Conservation (phyloP, 2,797 vertebrate species). For the Microhierax caerulescens region DNA sequence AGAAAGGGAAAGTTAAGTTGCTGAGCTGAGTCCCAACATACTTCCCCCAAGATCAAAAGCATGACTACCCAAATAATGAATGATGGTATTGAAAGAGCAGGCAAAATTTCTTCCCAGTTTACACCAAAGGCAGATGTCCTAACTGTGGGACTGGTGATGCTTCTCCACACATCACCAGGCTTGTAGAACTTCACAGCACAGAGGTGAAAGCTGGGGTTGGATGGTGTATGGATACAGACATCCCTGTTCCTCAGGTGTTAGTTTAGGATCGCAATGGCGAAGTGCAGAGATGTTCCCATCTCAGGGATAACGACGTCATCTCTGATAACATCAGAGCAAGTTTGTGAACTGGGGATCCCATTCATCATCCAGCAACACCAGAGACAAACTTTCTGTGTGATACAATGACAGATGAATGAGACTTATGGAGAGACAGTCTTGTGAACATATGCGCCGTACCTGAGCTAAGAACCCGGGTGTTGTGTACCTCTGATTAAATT, state of each 20-base stretch:
- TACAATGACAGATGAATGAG: not conserved
- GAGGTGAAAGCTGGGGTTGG: not conserved
- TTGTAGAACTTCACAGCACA: rapidly evolving
- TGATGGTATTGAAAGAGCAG: not conserved
- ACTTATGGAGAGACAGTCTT: not conserved
- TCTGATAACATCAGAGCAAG: not conserved
- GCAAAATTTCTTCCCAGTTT: not conserved
- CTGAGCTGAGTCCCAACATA: not conserved
- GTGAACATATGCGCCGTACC: not conserved
- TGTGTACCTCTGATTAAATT: not conserved
- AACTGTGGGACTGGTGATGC: not conserved
- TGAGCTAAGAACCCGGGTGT: not conserved
- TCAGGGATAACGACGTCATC: not conserved
- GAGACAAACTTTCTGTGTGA: not conserved
- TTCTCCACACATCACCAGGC: rapidly evolving
- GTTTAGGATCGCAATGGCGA: not conserved
- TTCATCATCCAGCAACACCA: not conserved
- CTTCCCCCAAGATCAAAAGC: not conserved
- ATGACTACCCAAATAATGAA: not conserved
- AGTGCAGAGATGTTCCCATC: not conserved
- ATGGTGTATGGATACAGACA: not conserved
- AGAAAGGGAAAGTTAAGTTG: not conserved
- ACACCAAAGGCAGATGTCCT: not conserved
- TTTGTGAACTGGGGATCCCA: not conserved
- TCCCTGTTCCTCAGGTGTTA: rapidly evolving